Base-by-base conservation (phyloP, 1,140 invertebrate genomes). In the Cotesia vestalis region DNA sequence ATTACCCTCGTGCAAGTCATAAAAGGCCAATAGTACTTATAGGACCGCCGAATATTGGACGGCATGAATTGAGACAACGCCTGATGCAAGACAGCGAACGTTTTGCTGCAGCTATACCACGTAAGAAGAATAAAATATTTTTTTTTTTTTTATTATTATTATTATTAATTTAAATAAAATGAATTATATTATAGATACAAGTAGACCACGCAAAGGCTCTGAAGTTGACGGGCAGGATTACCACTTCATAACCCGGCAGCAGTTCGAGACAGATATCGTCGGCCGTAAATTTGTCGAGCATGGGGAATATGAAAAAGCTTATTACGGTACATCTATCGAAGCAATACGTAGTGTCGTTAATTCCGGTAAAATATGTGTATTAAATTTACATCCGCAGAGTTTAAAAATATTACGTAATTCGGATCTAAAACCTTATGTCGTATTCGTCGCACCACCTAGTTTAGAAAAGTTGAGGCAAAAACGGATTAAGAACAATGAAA, bases 1-100 rank as follows among this genome's bases (percentile, higher is more conserved):
- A 98, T 86, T 98, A 98, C 88, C 97, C 98, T 11, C 91, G 96
- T 79, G 94, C 96, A 36, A 95, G 96, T 80, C 93, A 96, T 80
- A 98, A 98, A 85, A 90, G 98, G 78, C 97, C 97, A 46, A 96
- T 99, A 68, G 96, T 99, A n/a, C 89, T 99, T 8, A 98, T 99
- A 83, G 97, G 97, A 1, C 97, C 98, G 62, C 96, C 96, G 5
- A 97, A 98, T 85, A 98, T 99, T 78, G 98, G 98, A n/a, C 90
- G 97, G 57, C 96, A 99, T 80, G 97, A 99, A 85, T 88, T 99
- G 27, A 87, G 97, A 46, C 95, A 98, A 84, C 90, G 95, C 76
- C 90, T 99, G 12, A 98, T 99, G 95, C 95, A 98, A 82, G 96
- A 99, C 86, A 93, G 93, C 66, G 94, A 97, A 75, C 89, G 96